Base-by-base conservation (phyloP, 2,888 invertebrate genomes). In the Caenorhabditis sp. region DNA sequence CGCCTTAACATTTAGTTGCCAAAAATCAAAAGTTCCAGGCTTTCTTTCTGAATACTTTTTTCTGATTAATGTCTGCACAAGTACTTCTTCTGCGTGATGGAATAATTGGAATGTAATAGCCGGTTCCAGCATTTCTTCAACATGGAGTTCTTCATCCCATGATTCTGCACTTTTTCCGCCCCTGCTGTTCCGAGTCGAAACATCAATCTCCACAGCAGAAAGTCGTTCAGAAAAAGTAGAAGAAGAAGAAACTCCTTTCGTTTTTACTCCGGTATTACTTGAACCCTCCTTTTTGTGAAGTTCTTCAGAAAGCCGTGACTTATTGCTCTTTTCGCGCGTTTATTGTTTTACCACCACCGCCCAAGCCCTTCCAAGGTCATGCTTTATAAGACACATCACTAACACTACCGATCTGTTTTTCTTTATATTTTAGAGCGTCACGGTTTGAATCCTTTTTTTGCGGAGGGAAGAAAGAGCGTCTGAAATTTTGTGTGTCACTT, bases 91-190 rank as follows among this genome's bases (percentile, higher is more conserved):
- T 53, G 35, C 45, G 32, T 37, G 59, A 59, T 70, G 59, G 59
- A 70, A 70, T 59, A 70, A 68, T 20, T 70, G 70, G 68, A 68
- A 48, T 59, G 50, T 59, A 68, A 59, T 58, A 20, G 43, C 24
- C 30, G 58, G 68, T 68, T 68, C 37, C 52, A 50, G n/a, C 20
- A 26, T 13, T 52, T 35, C 52, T 20, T 17, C 52, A 15, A 26
- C 15, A 15, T 27, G 26, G 2, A 35, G 4, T 2, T 17, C 7
- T n/a, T 15, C 52, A 35, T 52, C 35, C 50, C 39, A 32, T 48
- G 59, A 59, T 50, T 55, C 58, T 58, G 58, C 35, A 59, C 70
- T 53, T 70, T 52, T 66, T 27, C 26, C 35, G 41, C 43, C 27
- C 7, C 37, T 13, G 9, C 35, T 52, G 4, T 63, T 52, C 58